Evolutionary conservation across 2,888 invertebrate genomes (phyloP), one percentile per base, ranked within the genome.

Genomic region (Byasa hedistus): DNA sequence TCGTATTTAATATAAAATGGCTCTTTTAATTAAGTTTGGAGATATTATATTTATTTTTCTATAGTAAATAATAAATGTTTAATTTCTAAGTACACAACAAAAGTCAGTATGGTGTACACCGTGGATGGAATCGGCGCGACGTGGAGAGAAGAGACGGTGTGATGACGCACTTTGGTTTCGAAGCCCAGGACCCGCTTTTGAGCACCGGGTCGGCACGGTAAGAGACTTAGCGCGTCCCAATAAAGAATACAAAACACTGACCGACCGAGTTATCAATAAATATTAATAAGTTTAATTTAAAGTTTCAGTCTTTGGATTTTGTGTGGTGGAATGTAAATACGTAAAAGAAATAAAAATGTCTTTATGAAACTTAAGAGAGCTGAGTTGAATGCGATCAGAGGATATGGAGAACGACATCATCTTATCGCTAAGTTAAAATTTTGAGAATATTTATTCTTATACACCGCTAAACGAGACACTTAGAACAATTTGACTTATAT

Each of bases 221-320:
- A 54, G 12, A 54, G 8, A 22, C 22, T 22, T 12, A 22, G n/a
- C 52, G 52, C 52, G 52, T 54, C 8, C 22, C 22, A 12, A 22
- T 54, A 48, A 48, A 64, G 32, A 69, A 66, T 64, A 69, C 61
- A 64, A 64, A 70, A 70, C 71, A 70, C 62, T 69, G 67, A 58
- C 61, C 19, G 39, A 65, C 66, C 69, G 65, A 67, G 68, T 69
- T 69, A 58, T 23, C n/a, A 48, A 61, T 56, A 17, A 52, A 60
- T 60, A 44, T 60, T 64, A n/a, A n/a, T n/a, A 39, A 39, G 39
- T 39, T 39, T 39, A 59, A 60, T 57, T 66, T 7, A 61, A 58
- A 64, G 69, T 71, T 48, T 80, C 81, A 82, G 82, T 82, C 82
- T 83, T 80, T 81, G 80, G 80, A 80, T 75, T 71, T 72, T 74